Evolutionary conservation across 2,888 invertebrate genomes (phyloP), one percentile per base, ranked within the genome.

Genomic region (Eledone cirrhosa): DNA sequence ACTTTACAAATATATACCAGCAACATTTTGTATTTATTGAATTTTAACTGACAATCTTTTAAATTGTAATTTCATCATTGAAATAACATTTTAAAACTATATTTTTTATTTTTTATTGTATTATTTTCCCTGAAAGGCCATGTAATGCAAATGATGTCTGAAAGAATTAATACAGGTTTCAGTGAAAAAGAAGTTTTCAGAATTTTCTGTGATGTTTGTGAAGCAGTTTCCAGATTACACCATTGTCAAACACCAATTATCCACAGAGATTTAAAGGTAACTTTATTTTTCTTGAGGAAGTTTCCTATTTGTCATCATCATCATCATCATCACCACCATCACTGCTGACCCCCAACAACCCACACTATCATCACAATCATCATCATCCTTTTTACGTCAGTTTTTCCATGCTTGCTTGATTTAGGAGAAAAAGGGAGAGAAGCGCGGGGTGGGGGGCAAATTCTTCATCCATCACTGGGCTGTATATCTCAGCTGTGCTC

Each of bases 211-310:
- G 96, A 97, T 93, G 94, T 95, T 84, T 95, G 95, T 90, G 95
- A 96, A 91, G 97, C 96, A 83, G 96, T 97, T 80, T 95, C 96
- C 69, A 93, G 96, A 82, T 92, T 97, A 83, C 97, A 97, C 91
- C 96, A 96, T 91, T 96, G 96, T 92, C 95, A 96, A 91, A 96
- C 96, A 69, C 97, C 97, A 67, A 96, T 97, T 86, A 94, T 96
- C 88, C 97, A 97, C 92, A 93, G 97, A 85, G 97, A 97, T 93
- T 92, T 97, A 85, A 97, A 97, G 93, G 95, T 94, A 88, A 87
- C 33, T 67, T 29, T 65, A 8, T 65, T 27, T 67, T 14, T 31
- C 27, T 67, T 11, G 41, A 8, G 41, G 41, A 11, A 8, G 41
- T 2, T 41, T 41, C 41, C 41, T 41, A 11, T 41, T 41, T 41